These are phyloP conservation scores for Muntiacus reevesi DNA, from an alignment of 2,113 vertebrate genomes.

Conservation along the genomic window DNA sequence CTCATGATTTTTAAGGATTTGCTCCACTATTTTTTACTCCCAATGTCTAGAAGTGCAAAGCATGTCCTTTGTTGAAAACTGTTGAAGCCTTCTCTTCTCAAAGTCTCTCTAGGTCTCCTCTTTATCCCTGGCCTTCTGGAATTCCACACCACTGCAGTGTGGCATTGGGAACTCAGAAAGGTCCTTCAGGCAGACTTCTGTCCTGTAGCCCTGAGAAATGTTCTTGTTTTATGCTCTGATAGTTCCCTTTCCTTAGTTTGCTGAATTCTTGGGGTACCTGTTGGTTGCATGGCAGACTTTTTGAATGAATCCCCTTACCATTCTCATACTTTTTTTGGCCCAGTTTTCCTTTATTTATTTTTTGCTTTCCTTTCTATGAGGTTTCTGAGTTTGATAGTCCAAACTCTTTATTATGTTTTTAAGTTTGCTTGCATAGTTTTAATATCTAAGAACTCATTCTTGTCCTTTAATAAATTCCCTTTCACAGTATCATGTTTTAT, in stretches of 20 bases:
- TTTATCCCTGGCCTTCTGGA: neutral
- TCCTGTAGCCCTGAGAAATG: too few species aligned
- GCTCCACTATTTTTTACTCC: neutral
- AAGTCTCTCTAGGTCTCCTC: neutral
- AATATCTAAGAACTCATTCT: neutral
- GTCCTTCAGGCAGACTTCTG: neutral
- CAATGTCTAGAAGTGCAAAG: neutral
- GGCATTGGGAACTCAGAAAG: neutral
- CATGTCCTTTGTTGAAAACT: neutral
- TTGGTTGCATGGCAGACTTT: neutral
- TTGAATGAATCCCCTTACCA: neutral
- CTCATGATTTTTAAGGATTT: neutral
- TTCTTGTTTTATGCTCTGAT: neutral
- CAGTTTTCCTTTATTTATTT: neutral
- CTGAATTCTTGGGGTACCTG: neutral
- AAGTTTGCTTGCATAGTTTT: constrained; percentile 7
- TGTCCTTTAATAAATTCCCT: neutral
- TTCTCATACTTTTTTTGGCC: neutral
- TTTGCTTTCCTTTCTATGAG: neutral
- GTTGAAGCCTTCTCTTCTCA: neutral
- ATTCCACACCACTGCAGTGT: accelerated
- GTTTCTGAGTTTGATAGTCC: neutral
- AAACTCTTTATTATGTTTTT: neutral
- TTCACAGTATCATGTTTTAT: neutral
- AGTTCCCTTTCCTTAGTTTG: neutral